phyloP scores from a whole-genome alignment of 2,113 vertebrate species.

The Apodemus speciosus region DNA sequence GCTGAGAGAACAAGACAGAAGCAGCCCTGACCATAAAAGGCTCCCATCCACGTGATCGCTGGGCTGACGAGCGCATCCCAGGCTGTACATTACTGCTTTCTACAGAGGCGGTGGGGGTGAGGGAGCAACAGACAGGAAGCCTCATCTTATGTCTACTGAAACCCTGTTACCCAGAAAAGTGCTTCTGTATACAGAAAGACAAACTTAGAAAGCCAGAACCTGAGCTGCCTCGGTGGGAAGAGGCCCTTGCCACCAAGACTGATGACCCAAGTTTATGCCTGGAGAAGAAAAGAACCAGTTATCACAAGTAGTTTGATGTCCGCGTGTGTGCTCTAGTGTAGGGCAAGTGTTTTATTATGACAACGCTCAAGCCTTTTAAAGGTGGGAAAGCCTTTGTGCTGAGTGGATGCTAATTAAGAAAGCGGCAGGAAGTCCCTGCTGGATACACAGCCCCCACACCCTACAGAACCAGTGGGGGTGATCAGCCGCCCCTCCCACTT shows the following conservation, averaged over 20 bases:
- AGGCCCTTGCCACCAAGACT: background rate
- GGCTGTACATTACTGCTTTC: background rate
- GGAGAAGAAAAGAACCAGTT: background rate
- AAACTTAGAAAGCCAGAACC: background rate
- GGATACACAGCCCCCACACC: background rate
- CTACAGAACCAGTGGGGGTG: background rate
- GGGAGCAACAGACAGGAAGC: background rate
- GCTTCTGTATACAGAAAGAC: background rate
- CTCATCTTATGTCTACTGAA: background rate
- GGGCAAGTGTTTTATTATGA: background rate
- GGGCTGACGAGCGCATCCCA: no score
- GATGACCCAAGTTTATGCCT: background rate
- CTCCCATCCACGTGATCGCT: background rate
- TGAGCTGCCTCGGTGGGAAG: background rate
- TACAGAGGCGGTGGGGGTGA: background rate
- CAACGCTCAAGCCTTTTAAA: background rate
- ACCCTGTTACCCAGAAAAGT: background rate
- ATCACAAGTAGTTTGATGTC: background rate
- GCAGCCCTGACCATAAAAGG: rapidly evolving
- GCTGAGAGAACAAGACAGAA: background rate
- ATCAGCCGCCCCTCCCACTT: no score
- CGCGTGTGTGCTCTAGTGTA: background rate
- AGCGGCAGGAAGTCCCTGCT: background rate
- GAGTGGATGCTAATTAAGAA: background rate
- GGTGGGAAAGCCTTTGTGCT: rapidly evolving